phyloP scores from a whole-genome alignment of 1,140 invertebrate genomes.

The Neodiprion lecontei region DNA sequence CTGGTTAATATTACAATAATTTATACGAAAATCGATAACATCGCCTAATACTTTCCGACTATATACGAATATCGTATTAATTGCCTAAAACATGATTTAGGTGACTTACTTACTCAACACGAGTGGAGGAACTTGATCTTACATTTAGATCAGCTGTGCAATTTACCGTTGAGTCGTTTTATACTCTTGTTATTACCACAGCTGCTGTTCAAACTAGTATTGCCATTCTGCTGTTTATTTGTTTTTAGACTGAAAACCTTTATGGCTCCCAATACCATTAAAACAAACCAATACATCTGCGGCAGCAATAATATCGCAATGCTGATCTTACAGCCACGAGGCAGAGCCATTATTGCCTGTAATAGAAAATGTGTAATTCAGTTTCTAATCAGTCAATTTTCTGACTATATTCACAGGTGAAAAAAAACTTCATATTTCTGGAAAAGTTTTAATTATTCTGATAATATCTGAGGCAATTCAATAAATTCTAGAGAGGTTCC shows the following conservation, averaged over 20 bases:
- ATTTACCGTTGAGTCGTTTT: conserved; percentile 1
- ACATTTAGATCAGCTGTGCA: conserved; percentile 2
- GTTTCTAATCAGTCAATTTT: conserved; percentile 6
- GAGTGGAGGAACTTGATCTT: neutral
- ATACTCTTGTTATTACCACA: conserved; percentile 1
- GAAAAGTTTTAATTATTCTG: no score
- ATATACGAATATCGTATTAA: neutral
- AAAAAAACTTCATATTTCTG: no score
- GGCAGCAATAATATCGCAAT: conserved; percentile 69
- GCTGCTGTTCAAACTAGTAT: neutral
- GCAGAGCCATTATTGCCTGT: conserved; percentile 63
- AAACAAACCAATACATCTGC: conserved; percentile 75
- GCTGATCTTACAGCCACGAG: conserved; percentile 69
- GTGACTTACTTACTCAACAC: neutral
- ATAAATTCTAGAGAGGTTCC: no score
- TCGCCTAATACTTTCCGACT: neutral
- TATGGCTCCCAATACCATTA: conserved; percentile 70
- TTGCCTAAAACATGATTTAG: neutral
- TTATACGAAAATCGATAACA: neutral
- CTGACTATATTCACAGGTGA: neutral
- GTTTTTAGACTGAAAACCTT: conserved; percentile 55
- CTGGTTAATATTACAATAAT: neutral
- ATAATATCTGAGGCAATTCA: no score
- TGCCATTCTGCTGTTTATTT: conserved; percentile 1
- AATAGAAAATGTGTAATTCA: conserved; percentile 26